Percentiles rank a stretch among this genome's conserved stretches.
Evolutionary conservation across 2,888 invertebrate species (phyloP).

Genomic region (Phoenoteleia sp.): DNA sequence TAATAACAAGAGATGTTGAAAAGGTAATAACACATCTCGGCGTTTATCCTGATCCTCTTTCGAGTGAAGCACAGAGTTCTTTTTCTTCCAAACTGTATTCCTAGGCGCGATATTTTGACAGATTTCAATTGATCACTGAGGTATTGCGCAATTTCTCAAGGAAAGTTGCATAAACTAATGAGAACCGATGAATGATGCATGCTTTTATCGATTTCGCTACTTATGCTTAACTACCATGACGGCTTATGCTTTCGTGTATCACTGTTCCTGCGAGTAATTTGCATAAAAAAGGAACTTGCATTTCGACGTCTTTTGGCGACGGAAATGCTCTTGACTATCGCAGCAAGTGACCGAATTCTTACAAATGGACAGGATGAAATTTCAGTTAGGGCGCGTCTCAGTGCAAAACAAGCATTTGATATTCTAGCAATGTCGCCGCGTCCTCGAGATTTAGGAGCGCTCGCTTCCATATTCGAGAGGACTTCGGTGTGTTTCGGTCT

Average conservation of each 20-base stretch:
- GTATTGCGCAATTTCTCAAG: constrained; percentile 8
- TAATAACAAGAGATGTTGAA: constrained; percentile 41
- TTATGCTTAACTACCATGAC: neutral
- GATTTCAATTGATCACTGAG: constrained; percentile 19
- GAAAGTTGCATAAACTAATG: neutral
- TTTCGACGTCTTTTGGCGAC: neutral
- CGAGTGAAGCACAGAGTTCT: neutral
- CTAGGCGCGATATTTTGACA: constrained; percentile 23
- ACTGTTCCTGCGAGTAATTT: neutral
- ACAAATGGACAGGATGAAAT: constrained; percentile 75
- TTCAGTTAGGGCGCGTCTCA: constrained; percentile 73
- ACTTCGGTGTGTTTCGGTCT: constrained; percentile 34
- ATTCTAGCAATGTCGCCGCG: constrained; percentile 70
- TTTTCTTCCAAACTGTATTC: neutral
- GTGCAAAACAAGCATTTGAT: constrained; percentile 63
- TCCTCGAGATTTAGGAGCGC: constrained; percentile 72
- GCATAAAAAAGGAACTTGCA: neutral
- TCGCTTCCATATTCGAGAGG: constrained; percentile 48
- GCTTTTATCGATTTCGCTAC: neutral
- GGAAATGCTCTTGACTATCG: neutral
- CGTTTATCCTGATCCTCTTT: constrained; percentile 18
- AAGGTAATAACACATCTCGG: constrained; percentile 25
- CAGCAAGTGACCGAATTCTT: neutral
- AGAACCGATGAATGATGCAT: neutral
- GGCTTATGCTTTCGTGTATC: neutral